Conservation (phyloP, 2,113 vertebrate species). For the Crotalus helleri region DNA sequence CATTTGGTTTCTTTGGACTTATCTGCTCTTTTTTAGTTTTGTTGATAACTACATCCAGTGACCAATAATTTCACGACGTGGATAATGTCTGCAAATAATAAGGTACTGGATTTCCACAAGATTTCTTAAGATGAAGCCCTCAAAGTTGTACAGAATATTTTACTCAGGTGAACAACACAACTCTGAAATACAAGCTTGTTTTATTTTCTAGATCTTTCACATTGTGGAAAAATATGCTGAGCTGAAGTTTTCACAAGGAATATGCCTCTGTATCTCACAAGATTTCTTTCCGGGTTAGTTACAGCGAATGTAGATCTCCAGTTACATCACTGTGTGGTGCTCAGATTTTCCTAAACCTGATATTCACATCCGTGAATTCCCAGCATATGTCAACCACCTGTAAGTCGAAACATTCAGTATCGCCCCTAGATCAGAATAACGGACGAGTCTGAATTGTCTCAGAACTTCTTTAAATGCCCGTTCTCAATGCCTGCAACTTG, state of each 20-base stretch:
- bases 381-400: background rate
- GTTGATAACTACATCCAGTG: background rate
- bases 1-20: background rate
- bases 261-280: background rate
- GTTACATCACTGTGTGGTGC: background rate
- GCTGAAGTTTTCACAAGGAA: background rate
- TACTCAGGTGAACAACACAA: background rate
- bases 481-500: background rate
- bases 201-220: background rate
- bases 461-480: background rate
- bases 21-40: background rate
- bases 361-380: background rate
- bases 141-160: background rate
- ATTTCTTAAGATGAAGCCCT: background rate
- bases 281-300: background rate
- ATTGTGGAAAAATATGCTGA: background rate
- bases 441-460: background rate
- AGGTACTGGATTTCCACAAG: background rate
- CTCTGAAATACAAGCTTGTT: background rate
- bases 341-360: background rate
- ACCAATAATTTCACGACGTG: background rate
- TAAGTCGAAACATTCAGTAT: background rate
- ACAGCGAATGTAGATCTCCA: background rate
- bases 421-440: background rate
- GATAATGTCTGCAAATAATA: background rate